Base-by-base conservation (phyloP, 2,113 vertebrate species). In the Oxygymnocypris stewartii region DNA sequence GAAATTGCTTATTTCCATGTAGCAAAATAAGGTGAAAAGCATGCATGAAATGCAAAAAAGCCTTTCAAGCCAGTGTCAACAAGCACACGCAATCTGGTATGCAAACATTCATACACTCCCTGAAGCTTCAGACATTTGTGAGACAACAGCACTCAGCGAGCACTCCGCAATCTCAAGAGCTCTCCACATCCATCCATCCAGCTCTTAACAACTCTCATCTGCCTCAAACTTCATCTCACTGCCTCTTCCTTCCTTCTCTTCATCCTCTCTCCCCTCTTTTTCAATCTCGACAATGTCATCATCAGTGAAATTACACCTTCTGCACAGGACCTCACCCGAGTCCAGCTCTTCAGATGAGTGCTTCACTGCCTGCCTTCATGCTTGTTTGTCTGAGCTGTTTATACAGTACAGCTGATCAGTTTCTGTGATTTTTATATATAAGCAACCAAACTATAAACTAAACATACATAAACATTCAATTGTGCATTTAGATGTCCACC, bases 131-230 rank as follows among this genome's bases (percentile, higher is more conserved):
- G 49, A 42, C 31, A 54, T 84, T 84, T 84, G 69, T 42, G 49
- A 84, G 87, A 92, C 87, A 84, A 87, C 89, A 86, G 85, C n/a
- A 90, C 91, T 93, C 92, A 90, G 85, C 94, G 93, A 93, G 91
- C 89, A 88, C 92, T 93, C 89, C 82, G 87, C 92, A 92, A 95
- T 93, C 93, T 92, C 94, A 95, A 94, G 90, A 92, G 93, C 94
- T 92, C 94, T 96, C 90, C 91, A 94, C 89, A 91, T 93, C 93
- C 91, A 92, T 92, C 94, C 89, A 92, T 93, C 94, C 93, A 93
- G 93, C 94, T 95, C 94, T 94, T 95, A 93, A 85, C 31, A 92
- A 91, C 92, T 87, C 94, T 93, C 93, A 91, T 93, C 93, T 91
- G 89, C 79, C 91, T 93, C 90, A 73, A 94, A 94, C 87, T 91